Base-by-base conservation (phyloP, 2,113 vertebrate species). In the Protobothrops flavoviridis region DNA sequence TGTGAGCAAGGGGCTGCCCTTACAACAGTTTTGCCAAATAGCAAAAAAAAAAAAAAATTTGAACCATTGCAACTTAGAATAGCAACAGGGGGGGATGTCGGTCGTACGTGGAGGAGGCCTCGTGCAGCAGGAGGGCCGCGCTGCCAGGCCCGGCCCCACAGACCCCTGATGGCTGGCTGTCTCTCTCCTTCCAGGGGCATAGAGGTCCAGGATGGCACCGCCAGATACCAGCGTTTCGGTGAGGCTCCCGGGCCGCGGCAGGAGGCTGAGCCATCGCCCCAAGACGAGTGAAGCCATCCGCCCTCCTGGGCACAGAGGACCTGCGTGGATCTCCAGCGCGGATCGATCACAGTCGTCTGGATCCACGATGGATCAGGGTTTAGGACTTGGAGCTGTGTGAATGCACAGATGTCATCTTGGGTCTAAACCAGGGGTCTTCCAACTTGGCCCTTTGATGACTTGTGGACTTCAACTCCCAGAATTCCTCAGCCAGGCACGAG, bases 151-250 rank as follows among this genome's bases (percentile, higher is more conserved):
- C n/a, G 33, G n/a, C n/a, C 15, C n/a, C 69, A 8, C n/a, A 0
- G n/a, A 39, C 17, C 69, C 69, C n/a, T 74, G 5, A 74, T 6
- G 0, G 6, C 5, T n/a, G 15, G 15, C 5, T 2, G 0, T 11
- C 6, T 61, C n/a, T 53, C 61, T 39, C 15, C 55, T 17, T 26
- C n/a, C 56, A 95, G 95, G 74, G 92, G 92, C 33, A 89, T 94
- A 17, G 93, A 95, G 91, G 50, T 94, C 53, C 92, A 52, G 5
- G 94, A 94, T 1, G 59, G 89, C 6, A 93, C 45, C 20, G 92
- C 95, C 0, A 59, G 88, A 26, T 95, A 94, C 81, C 56, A 56
- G 55, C 95, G 89, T 33, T 95, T 95, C 23, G 43, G 39, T 0
- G 94, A 92, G 7, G 29, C 50, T 1, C 89, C 94, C 2, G 11